phyloP scores from a whole-genome alignment of 2,113 vertebrate species.

The Pan paniscus region DNA sequence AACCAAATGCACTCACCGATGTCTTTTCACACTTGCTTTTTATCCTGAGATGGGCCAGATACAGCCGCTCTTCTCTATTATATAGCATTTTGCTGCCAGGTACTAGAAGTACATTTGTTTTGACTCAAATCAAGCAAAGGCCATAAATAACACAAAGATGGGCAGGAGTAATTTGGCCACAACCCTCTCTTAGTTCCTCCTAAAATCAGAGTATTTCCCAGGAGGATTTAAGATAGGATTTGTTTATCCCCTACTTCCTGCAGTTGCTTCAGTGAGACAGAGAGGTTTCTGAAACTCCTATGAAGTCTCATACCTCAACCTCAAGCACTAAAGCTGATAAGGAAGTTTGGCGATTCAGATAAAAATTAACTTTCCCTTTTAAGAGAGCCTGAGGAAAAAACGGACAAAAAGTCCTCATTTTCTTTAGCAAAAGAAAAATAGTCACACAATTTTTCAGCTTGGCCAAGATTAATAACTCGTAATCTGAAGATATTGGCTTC shows the following conservation, averaged over 20 bases:
- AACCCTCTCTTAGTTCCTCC: background rate
- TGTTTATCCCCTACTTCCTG: background rate
- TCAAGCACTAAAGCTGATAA: background rate
- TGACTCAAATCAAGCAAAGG: background rate
- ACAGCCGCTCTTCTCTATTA: background rate
- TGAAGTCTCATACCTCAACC: background rate
- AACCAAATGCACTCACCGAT: background rate
- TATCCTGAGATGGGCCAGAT: background rate
- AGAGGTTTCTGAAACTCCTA: background rate
- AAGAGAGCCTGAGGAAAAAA: constrained; percentile 29
- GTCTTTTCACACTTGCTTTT: background rate
- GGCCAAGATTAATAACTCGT: constrained; percentile 72
- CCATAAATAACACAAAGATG: background rate
- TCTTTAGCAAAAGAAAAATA: constrained; percentile 70
- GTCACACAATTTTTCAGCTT: constrained; percentile 66
- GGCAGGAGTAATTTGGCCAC: background rate
- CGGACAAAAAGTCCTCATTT: background rate
- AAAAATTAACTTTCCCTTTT: constrained; percentile 56
- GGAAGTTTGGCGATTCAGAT: background rate
- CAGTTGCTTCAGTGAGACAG: background rate
- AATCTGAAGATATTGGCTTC: constrained; percentile 72
- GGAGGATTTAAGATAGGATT: background rate
- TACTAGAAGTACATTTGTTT: background rate
- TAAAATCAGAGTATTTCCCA: constrained; percentile 12
- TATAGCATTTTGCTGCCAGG: background rate